Percentiles rank a stretch among this genome's conserved stretches.
These are phyloP conservation scores for Ceratothoa steindachneri DNA, from an alignment of 2,888 invertebrate species.

Conservation along the genomic window DNA sequence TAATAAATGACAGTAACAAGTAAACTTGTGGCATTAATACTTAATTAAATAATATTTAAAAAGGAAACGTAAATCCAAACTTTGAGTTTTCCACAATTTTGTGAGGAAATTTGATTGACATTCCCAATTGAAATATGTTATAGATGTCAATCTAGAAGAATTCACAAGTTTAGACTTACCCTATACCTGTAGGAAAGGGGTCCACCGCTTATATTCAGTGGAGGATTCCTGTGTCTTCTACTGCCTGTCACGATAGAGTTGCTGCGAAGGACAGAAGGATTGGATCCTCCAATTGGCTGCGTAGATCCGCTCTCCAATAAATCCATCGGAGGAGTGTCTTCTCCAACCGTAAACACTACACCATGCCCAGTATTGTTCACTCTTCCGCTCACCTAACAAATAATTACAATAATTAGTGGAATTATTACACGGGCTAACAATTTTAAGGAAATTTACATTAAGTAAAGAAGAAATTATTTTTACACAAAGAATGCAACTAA, in stretches of 20 bases:
- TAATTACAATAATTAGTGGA: too few species aligned
- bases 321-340: conserved; percentile 3
- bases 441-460: not conserved
- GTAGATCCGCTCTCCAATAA: not conserved
- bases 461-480: not conserved
- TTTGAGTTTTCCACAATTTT: too few species aligned
- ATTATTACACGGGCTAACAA: too few species aligned
- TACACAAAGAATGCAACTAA: not conserved
- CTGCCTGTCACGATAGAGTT: not conserved
- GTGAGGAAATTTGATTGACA: too few species aligned
- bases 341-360: conserved; percentile 65
- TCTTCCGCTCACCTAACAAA: conserved; percentile 72
- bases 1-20: not conserved
- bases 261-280: not conserved
- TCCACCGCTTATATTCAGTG: conserved; percentile 91
- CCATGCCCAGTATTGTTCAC: conserved; percentile 92
- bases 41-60: not conserved
- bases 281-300: not conserved
- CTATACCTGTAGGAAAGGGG: conserved; percentile 72
- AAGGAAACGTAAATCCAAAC: too few species aligned
- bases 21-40: not conserved
- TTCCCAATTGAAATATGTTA: too few species aligned
- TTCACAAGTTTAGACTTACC: conserved; percentile 21
- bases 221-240: conserved; percentile 55
- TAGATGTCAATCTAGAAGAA: not conserved